Evolutionary conservation across 2,113 vertebrate genomes (phyloP).

Genomic region (Eurystomus gularis): DNA sequence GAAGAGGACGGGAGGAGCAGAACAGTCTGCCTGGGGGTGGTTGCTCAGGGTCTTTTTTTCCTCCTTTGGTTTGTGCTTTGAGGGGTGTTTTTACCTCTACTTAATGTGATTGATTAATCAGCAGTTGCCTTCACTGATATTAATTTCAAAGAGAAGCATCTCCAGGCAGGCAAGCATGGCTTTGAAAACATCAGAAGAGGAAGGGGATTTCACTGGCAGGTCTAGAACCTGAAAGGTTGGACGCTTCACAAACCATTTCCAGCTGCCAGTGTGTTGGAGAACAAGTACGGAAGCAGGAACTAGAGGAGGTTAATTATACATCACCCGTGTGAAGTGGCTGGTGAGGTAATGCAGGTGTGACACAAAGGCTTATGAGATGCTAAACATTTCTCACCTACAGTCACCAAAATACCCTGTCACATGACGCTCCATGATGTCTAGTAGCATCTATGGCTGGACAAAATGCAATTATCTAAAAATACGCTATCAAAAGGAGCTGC

Average conservation of each 20-base stretch:
- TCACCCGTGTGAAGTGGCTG: neutral
- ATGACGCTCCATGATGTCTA: accelerated
- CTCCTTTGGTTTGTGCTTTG: neutral
- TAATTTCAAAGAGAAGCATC: neutral
- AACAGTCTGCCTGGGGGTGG: neutral
- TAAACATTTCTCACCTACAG: neutral
- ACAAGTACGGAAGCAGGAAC: neutral
- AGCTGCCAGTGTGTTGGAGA: neutral
- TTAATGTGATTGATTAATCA: neutral
- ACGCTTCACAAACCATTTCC: neutral
- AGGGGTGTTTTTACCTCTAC: neutral
- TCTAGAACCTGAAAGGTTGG: neutral
- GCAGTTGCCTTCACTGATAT: neutral
- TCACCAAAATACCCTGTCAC: neutral
- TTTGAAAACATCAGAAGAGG: neutral
- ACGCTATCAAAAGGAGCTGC: neutral
- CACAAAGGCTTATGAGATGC: neutral
- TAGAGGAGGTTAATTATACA: neutral
- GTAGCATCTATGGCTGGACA: neutral
- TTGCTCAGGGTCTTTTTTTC: accelerated
- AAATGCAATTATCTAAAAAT: neutral
- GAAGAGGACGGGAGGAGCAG: neutral
- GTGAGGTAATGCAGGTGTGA: constrained; percentile 30
- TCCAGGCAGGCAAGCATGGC: neutral
- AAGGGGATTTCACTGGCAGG: neutral